Conservation (phyloP, 1,140 invertebrate genomes). For the Streblospio benedicti region DNA sequence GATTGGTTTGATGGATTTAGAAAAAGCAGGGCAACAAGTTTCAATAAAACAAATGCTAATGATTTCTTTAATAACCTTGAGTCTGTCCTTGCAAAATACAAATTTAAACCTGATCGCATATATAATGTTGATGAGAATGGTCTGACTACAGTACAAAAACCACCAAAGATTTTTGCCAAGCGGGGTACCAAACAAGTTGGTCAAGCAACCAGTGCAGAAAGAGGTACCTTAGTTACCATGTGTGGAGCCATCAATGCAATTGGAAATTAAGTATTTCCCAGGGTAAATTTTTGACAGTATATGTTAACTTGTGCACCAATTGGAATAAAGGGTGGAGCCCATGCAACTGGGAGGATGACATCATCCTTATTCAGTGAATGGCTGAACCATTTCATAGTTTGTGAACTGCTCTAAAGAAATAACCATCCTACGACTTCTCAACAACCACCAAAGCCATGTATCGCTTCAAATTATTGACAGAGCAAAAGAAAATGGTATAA, state of each 20-base stretch:
- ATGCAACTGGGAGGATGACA: not conserved
- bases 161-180: conserved; percentile 43
- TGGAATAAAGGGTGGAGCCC: not conserved
- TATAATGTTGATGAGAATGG: conserved; percentile 51
- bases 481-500: not conserved
- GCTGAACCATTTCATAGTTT: not conserved
- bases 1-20: conserved; percentile 47
- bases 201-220: conserved; percentile 44
- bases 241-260: conserved; percentile 23
- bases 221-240: conserved; percentile 35
- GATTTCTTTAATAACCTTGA: conserved; percentile 24
- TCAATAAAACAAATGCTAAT: conserved; percentile 45
- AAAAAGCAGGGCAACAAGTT: conserved; percentile 45
- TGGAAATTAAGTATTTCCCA: conserved; percentile 32
- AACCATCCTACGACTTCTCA: not conserved
- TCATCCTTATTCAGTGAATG: not conserved
- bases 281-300: conserved; percentile 17
- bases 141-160: conserved; percentile 46
- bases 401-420: not conserved
- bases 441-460: not conserved
- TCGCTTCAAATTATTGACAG: not conserved
- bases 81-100: conserved; percentile 21
- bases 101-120: conserved; percentile 33
- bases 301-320: not conserved
- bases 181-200: conserved; percentile 46